A percentile compares a stretch with the other conserved stretches of the same genome.
Conservation (phyloP, 2,113 vertebrate species). For the Crotalus tigris region DNA sequence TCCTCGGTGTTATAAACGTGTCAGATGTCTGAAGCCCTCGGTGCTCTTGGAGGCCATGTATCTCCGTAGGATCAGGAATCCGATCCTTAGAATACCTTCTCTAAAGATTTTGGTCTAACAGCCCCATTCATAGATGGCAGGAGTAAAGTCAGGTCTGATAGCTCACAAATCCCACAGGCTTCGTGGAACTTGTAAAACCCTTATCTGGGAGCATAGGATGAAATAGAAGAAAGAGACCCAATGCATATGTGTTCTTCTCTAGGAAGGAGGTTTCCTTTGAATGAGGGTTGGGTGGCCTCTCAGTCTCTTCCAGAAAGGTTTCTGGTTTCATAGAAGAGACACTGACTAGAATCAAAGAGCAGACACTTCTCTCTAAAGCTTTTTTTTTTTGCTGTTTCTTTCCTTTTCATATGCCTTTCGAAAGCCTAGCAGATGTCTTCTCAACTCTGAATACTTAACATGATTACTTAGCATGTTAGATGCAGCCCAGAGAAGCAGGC, state of each 20-base stretch:
- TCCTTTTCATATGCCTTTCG: background rate
- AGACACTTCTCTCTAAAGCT: background rate
- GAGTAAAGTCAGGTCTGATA: background rate
- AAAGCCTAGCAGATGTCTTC: background rate
- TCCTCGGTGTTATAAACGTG: background rate
- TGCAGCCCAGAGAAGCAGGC: background rate
- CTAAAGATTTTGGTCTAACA: background rate
- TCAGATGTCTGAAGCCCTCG: background rate
- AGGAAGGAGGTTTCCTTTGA: background rate
- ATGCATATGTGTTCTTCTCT: background rate
- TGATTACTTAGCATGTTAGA: background rate
- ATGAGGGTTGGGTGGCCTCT: background rate
- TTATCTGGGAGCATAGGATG: background rate
- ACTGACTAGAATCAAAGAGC: background rate
- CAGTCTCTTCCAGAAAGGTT: background rate
- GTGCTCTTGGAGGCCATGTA: background rate
- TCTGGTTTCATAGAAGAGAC: background rate
- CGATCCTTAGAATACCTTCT: background rate
- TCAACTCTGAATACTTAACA: background rate
- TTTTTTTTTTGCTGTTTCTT: no score
- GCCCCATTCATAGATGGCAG: background rate
- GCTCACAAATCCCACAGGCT: no score
- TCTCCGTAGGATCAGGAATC: no score
- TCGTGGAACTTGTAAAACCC: background rate
- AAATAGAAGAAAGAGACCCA: background rate